These are phyloP conservation scores for Enchytraeus crypticus DNA, from an alignment of 2,888 invertebrate genomes.

Conservation along the genomic window DNA sequence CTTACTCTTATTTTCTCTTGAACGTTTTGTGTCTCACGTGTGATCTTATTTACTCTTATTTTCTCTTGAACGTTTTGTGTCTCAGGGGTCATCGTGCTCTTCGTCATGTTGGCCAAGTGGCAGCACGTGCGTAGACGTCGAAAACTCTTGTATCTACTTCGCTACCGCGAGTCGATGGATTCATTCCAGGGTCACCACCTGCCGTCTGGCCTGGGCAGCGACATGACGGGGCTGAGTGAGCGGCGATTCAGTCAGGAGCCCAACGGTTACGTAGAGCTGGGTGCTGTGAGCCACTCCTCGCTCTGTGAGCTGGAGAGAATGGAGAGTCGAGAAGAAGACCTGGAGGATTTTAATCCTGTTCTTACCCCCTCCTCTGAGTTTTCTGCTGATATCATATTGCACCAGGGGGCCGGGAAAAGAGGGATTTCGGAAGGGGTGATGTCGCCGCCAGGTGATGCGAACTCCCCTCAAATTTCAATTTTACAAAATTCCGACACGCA, in stretches of 20 bases:
- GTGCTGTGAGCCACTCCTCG: neutral
- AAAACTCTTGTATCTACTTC: slow-evolving; percentile 1
- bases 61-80: too few relatives aligned
- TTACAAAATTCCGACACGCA: neutral
- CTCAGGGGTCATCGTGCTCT: slow-evolving; percentile 6
- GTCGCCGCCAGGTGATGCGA: neutral
- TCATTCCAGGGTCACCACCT: neutral
- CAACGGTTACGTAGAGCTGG: neutral
- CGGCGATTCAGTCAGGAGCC: neutral
- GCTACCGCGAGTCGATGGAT: neutral
- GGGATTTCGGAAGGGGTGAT: neutral
- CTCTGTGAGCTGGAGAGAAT: neutral
- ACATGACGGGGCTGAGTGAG: too few relatives aligned
- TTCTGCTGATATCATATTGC: slow-evolving; percentile 5
- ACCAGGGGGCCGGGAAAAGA: neutral
- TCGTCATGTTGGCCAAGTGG: slow-evolving; percentile 9
- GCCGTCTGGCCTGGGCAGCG: too few relatives aligned
- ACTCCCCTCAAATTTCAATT: neutral
- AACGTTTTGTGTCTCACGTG: too few relatives aligned
- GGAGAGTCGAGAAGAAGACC: neutral
- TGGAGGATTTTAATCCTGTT: too few relatives aligned
- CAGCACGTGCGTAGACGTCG: slow-evolving; percentile 3
- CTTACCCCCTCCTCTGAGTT: slow-evolving; percentile 1
- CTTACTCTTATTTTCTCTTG: too few relatives aligned
- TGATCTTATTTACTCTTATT: too few relatives aligned